phyloP scores from a whole-genome alignment of 2,113 vertebrate genomes.

The Pelecanus crispus region DNA sequence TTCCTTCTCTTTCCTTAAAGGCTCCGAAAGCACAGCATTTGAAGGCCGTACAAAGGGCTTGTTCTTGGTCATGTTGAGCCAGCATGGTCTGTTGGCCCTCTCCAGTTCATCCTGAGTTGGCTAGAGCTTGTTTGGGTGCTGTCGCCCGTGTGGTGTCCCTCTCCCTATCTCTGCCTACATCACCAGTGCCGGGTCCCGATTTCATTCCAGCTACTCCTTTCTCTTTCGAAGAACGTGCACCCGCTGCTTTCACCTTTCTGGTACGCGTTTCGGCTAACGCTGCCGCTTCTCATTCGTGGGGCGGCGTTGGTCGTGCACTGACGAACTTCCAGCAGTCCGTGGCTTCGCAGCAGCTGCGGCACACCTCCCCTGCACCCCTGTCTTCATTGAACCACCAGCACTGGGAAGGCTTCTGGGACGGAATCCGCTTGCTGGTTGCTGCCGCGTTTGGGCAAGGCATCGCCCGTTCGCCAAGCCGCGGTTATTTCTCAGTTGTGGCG shows the following conservation, averaged over 20 bases:
- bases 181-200: neutral
- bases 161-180: rapidly evolving
- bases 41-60: rapidly evolving
- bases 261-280: rapidly evolving
- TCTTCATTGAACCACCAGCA: neutral
- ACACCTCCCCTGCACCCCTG: neutral
- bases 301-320: rapidly evolving
- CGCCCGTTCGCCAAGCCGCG: rapidly evolving
- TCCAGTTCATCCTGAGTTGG: neutral
- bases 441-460: rapidly evolving
- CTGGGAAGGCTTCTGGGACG: neutral
- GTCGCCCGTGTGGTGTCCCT: neutral
- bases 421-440: neutral
- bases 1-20: neutral
- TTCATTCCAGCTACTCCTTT: neutral
- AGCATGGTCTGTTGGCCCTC: rapidly evolving
- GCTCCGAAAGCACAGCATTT: neutral
- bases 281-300: rapidly evolving
- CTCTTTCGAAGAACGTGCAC: neutral
- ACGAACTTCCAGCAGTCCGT: too few relatives aligned
- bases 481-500: neutral
- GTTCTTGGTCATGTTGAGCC: rapidly evolving
- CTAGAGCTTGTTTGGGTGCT: neutral
- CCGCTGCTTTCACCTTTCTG: neutral
- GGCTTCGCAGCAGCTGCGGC: neutral